phyloP scores from a whole-genome alignment of 2,888 invertebrate genomes.

The Nasonia oneida region DNA sequence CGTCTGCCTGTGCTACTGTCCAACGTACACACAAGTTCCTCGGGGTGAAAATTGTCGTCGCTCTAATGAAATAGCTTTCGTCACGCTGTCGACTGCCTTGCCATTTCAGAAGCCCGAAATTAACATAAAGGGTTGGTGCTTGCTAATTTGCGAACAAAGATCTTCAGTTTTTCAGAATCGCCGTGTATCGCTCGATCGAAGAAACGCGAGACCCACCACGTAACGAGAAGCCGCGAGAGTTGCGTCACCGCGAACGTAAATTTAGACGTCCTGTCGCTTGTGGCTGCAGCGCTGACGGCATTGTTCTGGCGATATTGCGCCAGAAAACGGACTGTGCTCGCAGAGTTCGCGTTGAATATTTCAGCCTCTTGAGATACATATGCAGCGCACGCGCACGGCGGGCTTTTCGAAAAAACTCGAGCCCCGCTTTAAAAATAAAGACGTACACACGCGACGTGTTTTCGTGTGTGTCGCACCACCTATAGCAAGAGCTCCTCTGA shows the following conservation, averaged over 20 bases:
- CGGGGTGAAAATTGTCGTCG: conserved; percentile 4
- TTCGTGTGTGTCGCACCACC: background rate
- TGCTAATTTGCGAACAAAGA: conserved; percentile 9
- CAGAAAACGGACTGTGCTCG: background rate
- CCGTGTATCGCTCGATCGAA: background rate
- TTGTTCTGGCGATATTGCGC: background rate
- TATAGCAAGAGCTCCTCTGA: background rate
- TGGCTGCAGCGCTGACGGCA: background rate
- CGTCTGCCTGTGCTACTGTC: background rate
- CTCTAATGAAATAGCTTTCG: conserved; percentile 36
- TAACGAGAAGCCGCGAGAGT: background rate
- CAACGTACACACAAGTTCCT: background rate
- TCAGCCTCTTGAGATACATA: background rate
- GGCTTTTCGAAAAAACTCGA: background rate
- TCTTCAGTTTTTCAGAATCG: background rate
- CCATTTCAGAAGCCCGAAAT: background rate
- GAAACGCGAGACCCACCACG: too few relatives aligned
- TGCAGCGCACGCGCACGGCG: background rate
- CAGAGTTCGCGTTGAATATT: background rate
- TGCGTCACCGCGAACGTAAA: background rate
- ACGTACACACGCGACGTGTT: background rate
- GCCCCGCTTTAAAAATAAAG: background rate
- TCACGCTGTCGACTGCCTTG: background rate
- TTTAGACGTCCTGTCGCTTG: background rate
- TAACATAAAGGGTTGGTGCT: conserved; percentile 19